Percentiles rank a stretch among this genome's conserved stretches.
Conservation (phyloP, 2,797 vertebrate species). For the Antrozous pallidus region DNA sequence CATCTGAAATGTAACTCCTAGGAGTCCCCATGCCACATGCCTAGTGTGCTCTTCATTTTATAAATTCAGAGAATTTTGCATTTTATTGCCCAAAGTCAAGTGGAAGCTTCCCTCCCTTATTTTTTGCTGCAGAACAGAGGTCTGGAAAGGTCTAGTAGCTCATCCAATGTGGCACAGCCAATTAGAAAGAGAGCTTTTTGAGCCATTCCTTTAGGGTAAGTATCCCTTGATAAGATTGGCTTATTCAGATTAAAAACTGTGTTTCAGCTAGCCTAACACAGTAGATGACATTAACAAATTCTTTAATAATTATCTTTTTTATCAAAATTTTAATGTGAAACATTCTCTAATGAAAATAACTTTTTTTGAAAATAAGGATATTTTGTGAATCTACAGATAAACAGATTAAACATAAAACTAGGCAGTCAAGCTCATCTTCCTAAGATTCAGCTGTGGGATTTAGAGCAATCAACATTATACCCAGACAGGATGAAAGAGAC, state of each 20-base stretch:
- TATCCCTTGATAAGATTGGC: not conserved
- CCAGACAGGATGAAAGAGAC: not conserved
- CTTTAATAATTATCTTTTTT: not conserved
- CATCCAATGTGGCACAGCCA: not conserved
- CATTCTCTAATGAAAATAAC: not conserved
- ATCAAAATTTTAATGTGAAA: not conserved
- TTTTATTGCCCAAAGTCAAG: not conserved
- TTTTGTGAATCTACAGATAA: slow-evolving; percentile 27
- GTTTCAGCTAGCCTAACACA: not conserved
- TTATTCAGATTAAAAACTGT: not conserved
- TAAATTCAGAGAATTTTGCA: not conserved
- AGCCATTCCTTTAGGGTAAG: not conserved
- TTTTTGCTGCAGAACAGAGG: not conserved
- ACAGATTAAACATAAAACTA: not conserved
- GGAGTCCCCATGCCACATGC: not conserved
- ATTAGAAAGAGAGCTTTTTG: not conserved
- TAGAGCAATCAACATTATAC: not conserved
- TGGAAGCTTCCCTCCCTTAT: not conserved
- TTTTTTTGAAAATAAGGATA: not conserved
- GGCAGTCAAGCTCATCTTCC: not conserved
- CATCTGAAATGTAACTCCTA: slow-evolving; percentile 7
- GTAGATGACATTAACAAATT: not conserved
- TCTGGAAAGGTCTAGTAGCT: not conserved
- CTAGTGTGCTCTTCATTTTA: slow-evolving; percentile 20
- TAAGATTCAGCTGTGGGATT: not conserved